These are phyloP conservation scores for Atlantisia rogersi DNA, from an alignment of 2,113 vertebrate genomes.

Conservation along the genomic window DNA sequence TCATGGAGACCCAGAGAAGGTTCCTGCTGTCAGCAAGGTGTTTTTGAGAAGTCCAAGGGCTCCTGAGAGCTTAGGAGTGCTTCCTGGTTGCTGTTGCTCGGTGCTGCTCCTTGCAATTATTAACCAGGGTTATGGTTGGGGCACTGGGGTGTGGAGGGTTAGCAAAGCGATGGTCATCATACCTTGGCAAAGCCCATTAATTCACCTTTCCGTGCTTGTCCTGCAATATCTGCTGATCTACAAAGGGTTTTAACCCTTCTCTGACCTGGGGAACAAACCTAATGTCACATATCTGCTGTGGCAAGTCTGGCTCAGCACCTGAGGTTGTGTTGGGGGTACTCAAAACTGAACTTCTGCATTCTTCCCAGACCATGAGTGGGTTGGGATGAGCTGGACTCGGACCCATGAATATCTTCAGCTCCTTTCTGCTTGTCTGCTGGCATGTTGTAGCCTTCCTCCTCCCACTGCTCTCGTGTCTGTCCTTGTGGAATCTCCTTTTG, in stretches of 20 bases:
- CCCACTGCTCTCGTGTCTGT: not conserved
- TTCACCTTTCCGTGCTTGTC: not conserved
- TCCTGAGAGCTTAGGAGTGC: not conserved
- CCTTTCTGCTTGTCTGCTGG: fast-evolving
- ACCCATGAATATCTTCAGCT: not conserved
- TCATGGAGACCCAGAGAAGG: not conserved
- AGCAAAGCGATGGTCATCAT: not conserved
- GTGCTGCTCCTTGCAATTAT: not conserved
- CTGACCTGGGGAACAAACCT: not conserved
- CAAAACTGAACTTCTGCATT: not conserved
- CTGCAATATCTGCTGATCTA: not conserved
- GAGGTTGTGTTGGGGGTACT: fast-evolving
- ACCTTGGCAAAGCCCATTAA: not conserved
- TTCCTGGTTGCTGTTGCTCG: not conserved
- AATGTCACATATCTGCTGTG: fast-evolving
- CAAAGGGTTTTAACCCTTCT: not conserved
- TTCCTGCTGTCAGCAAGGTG: not conserved
- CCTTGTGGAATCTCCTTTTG: not conserved
- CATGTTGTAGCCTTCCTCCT: not conserved
- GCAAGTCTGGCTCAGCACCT: not conserved
- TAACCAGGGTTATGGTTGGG: not conserved
- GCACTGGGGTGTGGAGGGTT: not conserved
- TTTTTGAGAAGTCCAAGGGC: not conserved
- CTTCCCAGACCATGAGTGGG: not conserved
- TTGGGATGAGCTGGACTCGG: not conserved